These are phyloP conservation scores for Xenopus laevis DNA, from an alignment of 2,113 vertebrate genomes.

Conservation along the genomic window DNA sequence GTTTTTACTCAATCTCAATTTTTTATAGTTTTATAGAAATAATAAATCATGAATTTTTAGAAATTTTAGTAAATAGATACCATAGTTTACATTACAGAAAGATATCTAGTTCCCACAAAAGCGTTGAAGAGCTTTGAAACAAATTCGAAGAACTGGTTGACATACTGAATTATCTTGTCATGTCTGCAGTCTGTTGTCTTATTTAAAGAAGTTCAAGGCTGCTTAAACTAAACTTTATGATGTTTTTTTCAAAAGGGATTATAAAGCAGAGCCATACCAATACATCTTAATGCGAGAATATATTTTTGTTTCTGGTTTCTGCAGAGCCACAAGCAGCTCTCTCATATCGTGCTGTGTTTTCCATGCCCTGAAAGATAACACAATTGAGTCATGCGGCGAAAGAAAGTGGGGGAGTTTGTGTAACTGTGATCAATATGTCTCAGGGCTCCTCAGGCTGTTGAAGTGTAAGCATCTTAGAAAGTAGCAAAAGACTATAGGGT, in stretches of 20 bases:
- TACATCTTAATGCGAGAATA: conserved; percentile 8
- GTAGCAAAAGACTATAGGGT: conserved; percentile 27
- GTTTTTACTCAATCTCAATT: no score
- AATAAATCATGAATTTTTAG: no score
- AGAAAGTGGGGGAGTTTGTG: conserved; percentile 29
- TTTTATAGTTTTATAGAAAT: no score
- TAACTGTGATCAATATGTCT: conserved; percentile 39
- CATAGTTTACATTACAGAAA: no score
- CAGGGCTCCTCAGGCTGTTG: conserved; percentile 31
- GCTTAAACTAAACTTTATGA: not conserved
- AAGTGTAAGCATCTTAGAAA: conserved; percentile 36
- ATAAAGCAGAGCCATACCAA: conserved; percentile 17
- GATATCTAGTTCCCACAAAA: no score
- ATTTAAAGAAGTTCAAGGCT: not conserved
- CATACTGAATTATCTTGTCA: not conserved
- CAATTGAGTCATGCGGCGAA: conserved; percentile 34
- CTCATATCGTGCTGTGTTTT: conserved; percentile 29
- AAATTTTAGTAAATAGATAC: no score
- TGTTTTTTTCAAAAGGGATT: not conserved
- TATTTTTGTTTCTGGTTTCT: not conserved
- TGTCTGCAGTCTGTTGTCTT: no score
- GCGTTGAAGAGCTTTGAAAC: no score
- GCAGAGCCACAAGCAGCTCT: not conserved
- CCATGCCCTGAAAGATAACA: conserved; percentile 39
- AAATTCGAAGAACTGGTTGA: no score